Evolutionary conservation across 2,113 vertebrate genomes (phyloP).

Genomic region (Furnarius figulus): DNA sequence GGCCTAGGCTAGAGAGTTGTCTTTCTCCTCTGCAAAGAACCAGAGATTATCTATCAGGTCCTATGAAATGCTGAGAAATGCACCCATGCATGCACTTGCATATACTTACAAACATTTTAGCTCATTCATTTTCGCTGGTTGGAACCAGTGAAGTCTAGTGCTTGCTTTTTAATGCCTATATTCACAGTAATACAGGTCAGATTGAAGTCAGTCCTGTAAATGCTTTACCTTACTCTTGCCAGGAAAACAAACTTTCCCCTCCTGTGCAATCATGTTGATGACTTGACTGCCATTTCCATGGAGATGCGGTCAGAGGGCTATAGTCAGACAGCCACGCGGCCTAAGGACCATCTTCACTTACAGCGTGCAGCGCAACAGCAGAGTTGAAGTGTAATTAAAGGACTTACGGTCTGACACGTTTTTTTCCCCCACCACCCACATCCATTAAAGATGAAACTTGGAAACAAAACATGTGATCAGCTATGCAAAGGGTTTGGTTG

Average conservation of each 20-base stretch:
- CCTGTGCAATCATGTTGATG: not conserved
- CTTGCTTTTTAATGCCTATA: not conserved
- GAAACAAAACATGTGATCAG: not conserved
- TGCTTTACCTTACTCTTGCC: not conserved
- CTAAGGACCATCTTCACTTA: not conserved
- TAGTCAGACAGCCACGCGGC: not conserved
- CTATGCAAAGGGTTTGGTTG: not conserved
- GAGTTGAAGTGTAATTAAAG: not conserved
- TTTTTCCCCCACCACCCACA: not conserved
- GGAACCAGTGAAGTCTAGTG: not conserved
- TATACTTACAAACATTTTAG: not conserved
- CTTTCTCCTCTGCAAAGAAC: not conserved
- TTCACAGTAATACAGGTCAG: not conserved
- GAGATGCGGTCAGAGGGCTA: conserved; percentile 10
- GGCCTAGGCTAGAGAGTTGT: not conserved
- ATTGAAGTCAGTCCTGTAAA: not conserved
- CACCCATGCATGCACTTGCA: not conserved
- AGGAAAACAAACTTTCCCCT: conserved; percentile 6
- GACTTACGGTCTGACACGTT: not conserved
- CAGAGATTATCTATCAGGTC: not conserved
- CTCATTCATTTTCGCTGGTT: not conserved
- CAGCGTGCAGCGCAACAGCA: not conserved
- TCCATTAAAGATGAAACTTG: not conserved
- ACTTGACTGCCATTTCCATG: conserved; percentile 26
- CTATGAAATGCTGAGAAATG: not conserved